Evolutionary conservation across 2,113 vertebrate genomes (phyloP), one percentile per base, ranked within the genome.

Genomic region (Microcebus jonahi): DNA sequence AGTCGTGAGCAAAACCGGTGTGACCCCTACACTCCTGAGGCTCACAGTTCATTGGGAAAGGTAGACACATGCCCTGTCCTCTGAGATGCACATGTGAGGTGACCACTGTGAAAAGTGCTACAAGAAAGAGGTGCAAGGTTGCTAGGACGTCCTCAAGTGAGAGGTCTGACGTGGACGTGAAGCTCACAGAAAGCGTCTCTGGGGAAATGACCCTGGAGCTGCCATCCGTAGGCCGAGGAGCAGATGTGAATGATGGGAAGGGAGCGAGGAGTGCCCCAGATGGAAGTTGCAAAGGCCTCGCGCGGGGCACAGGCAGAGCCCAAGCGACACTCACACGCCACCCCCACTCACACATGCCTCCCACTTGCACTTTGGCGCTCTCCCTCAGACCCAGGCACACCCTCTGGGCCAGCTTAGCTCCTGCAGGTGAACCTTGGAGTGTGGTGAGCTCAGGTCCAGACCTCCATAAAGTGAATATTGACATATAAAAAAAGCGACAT

Each of bases 11-110:
- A 0, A 20, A 25, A 12, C n/a, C n/a, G 10, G 50, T 27, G 6
- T 7, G 18, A 7, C 15, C 73, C 29, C 53, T 2, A 0, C 7
- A 0, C 3, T 2, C 2, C 0, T 0, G 21, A 63, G 61, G 42
- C 39, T 48, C 15, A 2, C 0, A 2, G 91, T 25, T 53, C 21
- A 9, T 21, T 2, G 9, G 75, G 27, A 50, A 23, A 87, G 48
- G 73, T 8, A 8, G 55, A 55, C 53, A 2, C 55, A 15, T 23
- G 15, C 17, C 50, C 18, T 1, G 2, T 61, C 34, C 3, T 77
- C 63, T 83, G 57, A 31, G 81, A 34, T 31, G 42, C 45, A 57
- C 34, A 0, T 8, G 21, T 4, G 13, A 25, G 4, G 0, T 67
- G 70, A 53, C 31, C 20, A 4, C 27, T 5, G 1, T 50, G 27